Evolutionary conservation across 2,113 vertebrate species (phyloP), one percentile per base, ranked within the genome.

Genomic region (Amblyornis subalaris): DNA sequence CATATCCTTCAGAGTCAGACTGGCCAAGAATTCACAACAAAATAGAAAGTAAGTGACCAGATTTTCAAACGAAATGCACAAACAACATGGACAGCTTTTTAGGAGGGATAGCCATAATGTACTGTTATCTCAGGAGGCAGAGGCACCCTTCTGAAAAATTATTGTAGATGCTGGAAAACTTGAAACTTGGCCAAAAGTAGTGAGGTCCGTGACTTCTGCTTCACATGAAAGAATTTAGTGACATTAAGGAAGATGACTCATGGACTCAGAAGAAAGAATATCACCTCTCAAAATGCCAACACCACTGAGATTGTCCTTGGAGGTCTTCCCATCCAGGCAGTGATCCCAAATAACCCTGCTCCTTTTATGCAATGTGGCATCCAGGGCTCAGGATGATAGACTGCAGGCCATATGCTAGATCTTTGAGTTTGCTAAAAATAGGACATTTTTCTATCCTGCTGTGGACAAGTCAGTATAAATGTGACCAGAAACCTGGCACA

Each of bases 401-500:
- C 88, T 86, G 57, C 87, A 86, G 44, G 71, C 89, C 95, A 96
- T 92, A 83, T 91, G 92, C 58, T 94, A 85, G 47, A 87, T 91
- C 69, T 91, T 24, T 78, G 36, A 60, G 20, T 89, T 92, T 90
- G 42, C 86, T 96, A 95, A 95, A 94, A 95, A 94, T 90, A 94
- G 76, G 54, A 74, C 15, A 10, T 75, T 90, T 95, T 82, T 74
- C 70, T 90, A 7, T 64, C 83, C 66, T 78, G 31, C 79, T 82
- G 77, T 60, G 54, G 67, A 89, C 76, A 90, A 93, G 51, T 81
- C 60, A 71, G 77, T 87, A 90, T 82, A 88, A 97, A 92, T 79
- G 44, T 94, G 82, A 91, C 82, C 69, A 93, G 82, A 86, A 94
- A 85, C 19, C 70, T 96, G 96, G 92, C 94, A 89, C 67, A 89